phyloP scores from a whole-genome alignment of 2,888 invertebrate species.

The Spicauda simplicius region DNA sequence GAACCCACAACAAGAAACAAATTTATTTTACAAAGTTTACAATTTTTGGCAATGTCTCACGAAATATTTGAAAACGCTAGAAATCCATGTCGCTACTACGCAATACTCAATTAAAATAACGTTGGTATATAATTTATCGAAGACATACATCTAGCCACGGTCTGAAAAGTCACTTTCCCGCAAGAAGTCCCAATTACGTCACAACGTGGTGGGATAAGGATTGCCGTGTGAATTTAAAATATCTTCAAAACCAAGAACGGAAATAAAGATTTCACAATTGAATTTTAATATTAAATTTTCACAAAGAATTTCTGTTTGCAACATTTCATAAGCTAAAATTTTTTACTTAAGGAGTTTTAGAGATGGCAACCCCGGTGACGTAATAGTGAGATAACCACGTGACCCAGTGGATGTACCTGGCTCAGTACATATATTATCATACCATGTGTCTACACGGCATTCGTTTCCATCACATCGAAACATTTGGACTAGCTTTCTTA shows the following conservation, averaged over 20 bases:
- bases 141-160: constrained; percentile 46
- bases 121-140: constrained; percentile 41
- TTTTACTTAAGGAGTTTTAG: neutral
- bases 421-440: neutral
- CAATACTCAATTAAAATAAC: constrained; percentile 48
- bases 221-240: neutral
- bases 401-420: neutral
- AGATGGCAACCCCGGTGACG: neutral
- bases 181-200: neutral
- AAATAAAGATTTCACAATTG: no score
- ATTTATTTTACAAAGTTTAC: constrained; percentile 57
- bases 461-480: constrained; percentile 79
- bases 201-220: neutral
- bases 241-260: no score
- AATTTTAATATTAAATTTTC: no score
- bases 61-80: constrained; percentile 47
- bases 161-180: constrained; percentile 11
- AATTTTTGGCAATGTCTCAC: constrained; percentile 64
- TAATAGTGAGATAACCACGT: neutral
- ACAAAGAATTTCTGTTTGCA: no score
- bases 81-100: constrained; percentile 54
- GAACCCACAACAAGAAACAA: constrained; percentile 73
- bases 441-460: constrained; percentile 69
- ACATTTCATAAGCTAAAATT: neutral
- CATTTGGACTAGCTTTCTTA: constrained; percentile 84